These are phyloP conservation scores for Automeris io DNA, from an alignment of 2,888 invertebrate genomes.

Conservation along the genomic window DNA sequence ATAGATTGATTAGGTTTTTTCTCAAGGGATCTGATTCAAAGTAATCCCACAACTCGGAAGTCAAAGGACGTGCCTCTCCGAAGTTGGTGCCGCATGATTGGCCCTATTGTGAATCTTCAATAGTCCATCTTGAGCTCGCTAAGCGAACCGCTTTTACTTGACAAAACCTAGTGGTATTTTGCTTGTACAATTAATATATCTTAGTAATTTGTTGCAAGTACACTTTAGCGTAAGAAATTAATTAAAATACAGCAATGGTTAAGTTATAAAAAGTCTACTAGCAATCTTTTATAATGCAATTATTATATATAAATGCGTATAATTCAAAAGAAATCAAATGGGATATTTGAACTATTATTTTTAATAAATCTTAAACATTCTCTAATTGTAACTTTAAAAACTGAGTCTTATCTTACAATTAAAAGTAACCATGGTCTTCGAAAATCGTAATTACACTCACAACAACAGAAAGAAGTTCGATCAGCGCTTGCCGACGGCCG, in stretches of 20 bases:
- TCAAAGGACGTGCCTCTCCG: slow-evolving; percentile 53
- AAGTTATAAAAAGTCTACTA: no score
- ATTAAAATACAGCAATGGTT: no score
- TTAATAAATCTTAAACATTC: neutral
- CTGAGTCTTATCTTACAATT: neutral
- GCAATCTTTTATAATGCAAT: no score
- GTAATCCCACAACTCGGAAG: slow-evolving; percentile 48
- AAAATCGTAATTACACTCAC: slow-evolving; percentile 27
- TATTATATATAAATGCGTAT: no score
- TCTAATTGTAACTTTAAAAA: neutral
- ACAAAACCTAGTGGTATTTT: neutral
- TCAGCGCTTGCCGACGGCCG: slow-evolving; percentile 28
- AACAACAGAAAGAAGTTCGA: slow-evolving; percentile 39
- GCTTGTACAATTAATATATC: neutral
- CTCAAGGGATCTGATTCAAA: slow-evolving; percentile 30
- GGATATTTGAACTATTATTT: neutral
- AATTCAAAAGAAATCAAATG: no score
- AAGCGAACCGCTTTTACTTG: slow-evolving; percentile 35
- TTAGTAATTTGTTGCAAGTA: neutral
- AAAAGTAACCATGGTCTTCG: slow-evolving; percentile 9
- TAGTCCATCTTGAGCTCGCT: slow-evolving; percentile 53
- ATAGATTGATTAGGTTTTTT: slow-evolving; percentile 39
- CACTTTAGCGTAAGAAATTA: no score
- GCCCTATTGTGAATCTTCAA: slow-evolving; percentile 63
- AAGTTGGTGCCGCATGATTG: slow-evolving; percentile 64